Conservation (phyloP, 2,797 vertebrate species). For the Neosilurus hyrtlii region DNA sequence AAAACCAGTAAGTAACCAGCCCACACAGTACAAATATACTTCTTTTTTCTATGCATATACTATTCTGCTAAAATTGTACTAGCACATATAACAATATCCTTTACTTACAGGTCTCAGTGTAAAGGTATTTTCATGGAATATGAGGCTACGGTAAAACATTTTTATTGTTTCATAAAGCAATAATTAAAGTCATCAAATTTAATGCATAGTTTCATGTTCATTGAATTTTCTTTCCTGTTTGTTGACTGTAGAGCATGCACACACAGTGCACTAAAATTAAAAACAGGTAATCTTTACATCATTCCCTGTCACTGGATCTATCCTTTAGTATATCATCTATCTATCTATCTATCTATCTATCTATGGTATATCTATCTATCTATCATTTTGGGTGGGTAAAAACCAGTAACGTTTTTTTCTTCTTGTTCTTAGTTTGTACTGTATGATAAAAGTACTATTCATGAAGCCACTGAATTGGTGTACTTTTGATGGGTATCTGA, state of each 20-base stretch:
- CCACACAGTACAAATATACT: background rate
- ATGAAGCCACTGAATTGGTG: slow-evolving; percentile 54
- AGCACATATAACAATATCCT: slow-evolving; percentile 43
- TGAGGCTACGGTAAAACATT: slow-evolving; percentile 53
- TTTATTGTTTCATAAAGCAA: background rate
- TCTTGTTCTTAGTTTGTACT: slow-evolving; percentile 57
- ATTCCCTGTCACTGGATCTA: background rate
- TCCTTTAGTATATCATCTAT: background rate
- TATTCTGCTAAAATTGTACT: no score
- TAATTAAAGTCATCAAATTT: background rate
- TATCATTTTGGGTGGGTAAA: no score
- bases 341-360: no score
- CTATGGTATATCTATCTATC: no score
- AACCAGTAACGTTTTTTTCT: background rate
- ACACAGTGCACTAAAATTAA: slow-evolving; percentile 60
- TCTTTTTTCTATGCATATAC: background rate
- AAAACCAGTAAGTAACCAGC: slow-evolving; percentile 15
- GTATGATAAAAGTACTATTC: slow-evolving; percentile 65
- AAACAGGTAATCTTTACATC: slow-evolving; percentile 56
- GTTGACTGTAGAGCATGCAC: slow-evolving; percentile 55
- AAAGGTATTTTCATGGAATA: slow-evolving; percentile 7
- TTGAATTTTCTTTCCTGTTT: slow-evolving; percentile 7
- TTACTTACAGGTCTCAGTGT: slow-evolving; percentile 55
- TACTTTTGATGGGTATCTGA: slow-evolving; percentile 47
- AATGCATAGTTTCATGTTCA: background rate